Evolutionary conservation across 2,113 vertebrate species (phyloP), one percentile per base, ranked within the genome.

Genomic region (Protobothrops mucrosquamatus): DNA sequence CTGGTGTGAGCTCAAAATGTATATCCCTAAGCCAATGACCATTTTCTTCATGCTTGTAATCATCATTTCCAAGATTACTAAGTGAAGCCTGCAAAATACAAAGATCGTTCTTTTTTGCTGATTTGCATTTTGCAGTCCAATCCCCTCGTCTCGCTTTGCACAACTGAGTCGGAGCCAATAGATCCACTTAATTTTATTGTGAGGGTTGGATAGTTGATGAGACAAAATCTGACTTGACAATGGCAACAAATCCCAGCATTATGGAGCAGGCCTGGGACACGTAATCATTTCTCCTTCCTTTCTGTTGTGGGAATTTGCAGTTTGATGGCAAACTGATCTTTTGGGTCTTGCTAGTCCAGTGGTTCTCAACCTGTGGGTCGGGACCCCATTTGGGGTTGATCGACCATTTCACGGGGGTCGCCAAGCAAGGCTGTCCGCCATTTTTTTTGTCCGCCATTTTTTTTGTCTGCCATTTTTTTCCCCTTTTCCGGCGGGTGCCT

Each of bases 331-430:
- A 51, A 23, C 54, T 88, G 88, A 61, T 43, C 43, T 88, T 81
- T 93, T 51, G 54, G 61, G 87, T 89, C 61, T 81, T 93, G 92
- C 39, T 39, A 81, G 81, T 90, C 74, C n/a, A n/a, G n/a, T n/a
- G n/a, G n/a, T n/a, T n/a, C n/a, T n/a, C n/a, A n/a, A n/a, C n/a
- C n/a, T n/a, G n/a, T n/a, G n/a, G n/a, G n/a, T n/a, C n/a, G n/a
- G n/a, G n/a, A n/a, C n/a, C n/a, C n/a, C n/a, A n/a, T n/a, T n/a
- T n/a, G n/a, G n/a, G n/a, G n/a, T n/a, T n/a, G n/a, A n/a, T n/a
- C n/a, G n/a, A n/a, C n/a, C n/a, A n/a, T n/a, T n/a, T n/a, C n/a
- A n/a, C n/a, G n/a, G n/a, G n/a, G n/a, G n/a, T n/a, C n/a, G n/a
- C n/a, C n/a, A n/a, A n/a, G n/a, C n/a, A n/a, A n/a, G n/a, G n/a